phyloP scores from a whole-genome alignment of 1,140 invertebrate genomes.

The Wasmannia auropunctata region DNA sequence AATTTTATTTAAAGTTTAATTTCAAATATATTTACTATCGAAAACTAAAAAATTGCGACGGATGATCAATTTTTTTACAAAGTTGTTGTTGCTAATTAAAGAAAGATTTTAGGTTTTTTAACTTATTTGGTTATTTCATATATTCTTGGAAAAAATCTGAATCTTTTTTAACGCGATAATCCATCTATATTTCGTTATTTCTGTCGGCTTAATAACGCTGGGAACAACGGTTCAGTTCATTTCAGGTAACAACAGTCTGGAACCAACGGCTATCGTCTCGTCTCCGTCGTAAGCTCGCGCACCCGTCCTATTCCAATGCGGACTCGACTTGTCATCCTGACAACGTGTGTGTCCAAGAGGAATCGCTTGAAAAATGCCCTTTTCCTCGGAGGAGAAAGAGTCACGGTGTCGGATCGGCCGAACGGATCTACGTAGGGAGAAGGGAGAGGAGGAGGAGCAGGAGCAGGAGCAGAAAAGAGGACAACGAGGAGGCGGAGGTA shows the following conservation, averaged over 20 bases:
- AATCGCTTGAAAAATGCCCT: constrained; percentile 70
- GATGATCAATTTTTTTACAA: not conserved
- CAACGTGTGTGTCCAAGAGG: constrained; percentile 51
- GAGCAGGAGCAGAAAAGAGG: constrained; percentile 51
- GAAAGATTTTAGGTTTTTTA: not conserved
- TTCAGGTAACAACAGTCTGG: not conserved
- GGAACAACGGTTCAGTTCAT: constrained; percentile 15
- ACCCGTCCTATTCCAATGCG: constrained; percentile 20
- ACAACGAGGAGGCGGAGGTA: constrained; percentile 49
- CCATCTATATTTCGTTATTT: not conserved
- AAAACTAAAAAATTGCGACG: not conserved
- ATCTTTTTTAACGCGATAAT: not conserved
- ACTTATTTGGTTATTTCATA: not conserved
- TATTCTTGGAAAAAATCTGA: not conserved
- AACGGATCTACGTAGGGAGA: constrained; percentile 22
- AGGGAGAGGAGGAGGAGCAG: not conserved
- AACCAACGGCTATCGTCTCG: constrained; percentile 14
- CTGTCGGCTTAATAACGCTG: not conserved
- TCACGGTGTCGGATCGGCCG: constrained; percentile 39
- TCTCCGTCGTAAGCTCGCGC: constrained; percentile 5
- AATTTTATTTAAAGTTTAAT: not conserved
- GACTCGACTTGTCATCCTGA: constrained; percentile 47
- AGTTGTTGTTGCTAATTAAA: not conserved
- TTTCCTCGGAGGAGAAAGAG: constrained; percentile 56
- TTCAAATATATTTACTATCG: not conserved